These are phyloP conservation scores for Myotis brandtii DNA, from an alignment of 2,113 vertebrate genomes.

Conservation along the genomic window DNA sequence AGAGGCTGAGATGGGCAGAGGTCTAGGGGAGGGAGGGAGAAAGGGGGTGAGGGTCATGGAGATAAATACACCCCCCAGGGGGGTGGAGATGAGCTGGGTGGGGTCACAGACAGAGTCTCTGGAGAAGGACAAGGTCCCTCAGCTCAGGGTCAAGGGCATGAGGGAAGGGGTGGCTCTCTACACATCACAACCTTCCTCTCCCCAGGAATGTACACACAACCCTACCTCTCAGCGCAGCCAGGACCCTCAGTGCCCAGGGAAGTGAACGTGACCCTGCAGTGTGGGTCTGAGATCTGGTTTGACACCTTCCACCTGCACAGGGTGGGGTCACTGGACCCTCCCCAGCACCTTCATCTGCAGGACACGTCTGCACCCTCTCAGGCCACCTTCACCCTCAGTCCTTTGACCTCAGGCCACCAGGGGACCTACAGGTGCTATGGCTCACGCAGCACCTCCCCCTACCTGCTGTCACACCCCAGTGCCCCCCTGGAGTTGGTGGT, in stretches of 20 bases:
- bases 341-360: rapidly evolving
- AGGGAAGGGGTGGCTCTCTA: rapidly evolving
- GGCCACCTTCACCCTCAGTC: not conserved
- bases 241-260: too few relatives aligned
- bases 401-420: not conserved
- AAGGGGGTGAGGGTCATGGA: rapidly evolving
- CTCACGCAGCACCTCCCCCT: rapidly evolving
- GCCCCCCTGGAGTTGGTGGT: not conserved
- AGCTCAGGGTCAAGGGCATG: not conserved
- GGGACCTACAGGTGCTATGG: not conserved
- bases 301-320: too few relatives aligned
- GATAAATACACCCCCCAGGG: not conserved
- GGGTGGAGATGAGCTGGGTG: not conserved
- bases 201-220: not conserved
- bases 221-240: too few relatives aligned
- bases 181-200: rapidly evolving
- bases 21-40: rapidly evolving
- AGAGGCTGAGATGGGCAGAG: not conserved
- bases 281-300: too few relatives aligned
- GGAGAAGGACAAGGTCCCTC: too few relatives aligned
- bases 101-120: not conserved
- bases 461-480: not conserved
- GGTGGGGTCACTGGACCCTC: not conserved
- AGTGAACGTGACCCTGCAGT: too few relatives aligned
- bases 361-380: too few relatives aligned